These are phyloP conservation scores for Uria aalge DNA, from an alignment of 2,113 vertebrate species.

Conservation along the genomic window DNA sequence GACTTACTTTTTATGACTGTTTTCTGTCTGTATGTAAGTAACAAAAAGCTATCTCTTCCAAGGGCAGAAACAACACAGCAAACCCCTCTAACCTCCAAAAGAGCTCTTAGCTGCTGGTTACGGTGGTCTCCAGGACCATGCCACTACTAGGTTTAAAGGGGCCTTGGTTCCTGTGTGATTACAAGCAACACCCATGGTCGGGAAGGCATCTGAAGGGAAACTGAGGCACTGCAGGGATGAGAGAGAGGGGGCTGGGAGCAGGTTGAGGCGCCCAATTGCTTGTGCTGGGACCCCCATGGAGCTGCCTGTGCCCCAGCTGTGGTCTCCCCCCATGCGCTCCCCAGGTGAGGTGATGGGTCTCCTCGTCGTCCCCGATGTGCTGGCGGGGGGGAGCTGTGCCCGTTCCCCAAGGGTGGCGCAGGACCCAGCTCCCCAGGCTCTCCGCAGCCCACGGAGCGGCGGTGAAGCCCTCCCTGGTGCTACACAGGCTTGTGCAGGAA, in stretches of 20 bases:
- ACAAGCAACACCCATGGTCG: rapidly evolving
- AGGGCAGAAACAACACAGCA: not conserved
- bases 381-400: not conserved
- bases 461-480: not conserved
- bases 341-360: not conserved
- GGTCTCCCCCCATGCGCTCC: not conserved
- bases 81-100: not conserved
- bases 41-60: not conserved
- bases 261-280: not conserved
- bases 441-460: not conserved
- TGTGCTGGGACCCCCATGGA: not conserved
- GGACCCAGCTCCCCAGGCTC: not conserved
- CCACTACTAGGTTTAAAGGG: not conserved
- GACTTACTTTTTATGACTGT: not conserved
- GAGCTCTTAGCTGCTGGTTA: not conserved
- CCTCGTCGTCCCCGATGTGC: not conserved
- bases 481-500: not conserved
- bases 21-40: not conserved
- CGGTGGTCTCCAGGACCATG: rapidly evolving
- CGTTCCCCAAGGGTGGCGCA: rapidly evolving
- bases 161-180: not conserved
- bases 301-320: not conserved
- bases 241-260: not conserved
- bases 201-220: not conserved
- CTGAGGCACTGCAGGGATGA: not conserved